These are phyloP conservation scores for Alca torda DNA, from an alignment of 2,797 vertebrate genomes.

Conservation along the genomic window DNA sequence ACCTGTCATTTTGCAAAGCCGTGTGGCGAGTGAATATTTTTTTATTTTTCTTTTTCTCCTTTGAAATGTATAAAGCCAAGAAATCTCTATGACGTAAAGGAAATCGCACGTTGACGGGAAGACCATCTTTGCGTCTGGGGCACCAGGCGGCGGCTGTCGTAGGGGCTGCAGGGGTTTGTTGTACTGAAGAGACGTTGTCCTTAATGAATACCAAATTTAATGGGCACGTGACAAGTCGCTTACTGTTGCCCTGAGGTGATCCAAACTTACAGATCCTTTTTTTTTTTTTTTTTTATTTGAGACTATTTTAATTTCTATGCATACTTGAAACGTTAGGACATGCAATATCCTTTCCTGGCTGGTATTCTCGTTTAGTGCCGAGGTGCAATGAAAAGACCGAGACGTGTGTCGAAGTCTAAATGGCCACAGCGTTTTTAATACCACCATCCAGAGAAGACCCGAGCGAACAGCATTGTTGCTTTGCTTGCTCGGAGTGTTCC, in stretches of 20 bases:
- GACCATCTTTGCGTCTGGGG: accelerated
- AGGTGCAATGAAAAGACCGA: background rate
- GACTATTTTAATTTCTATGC: background rate
- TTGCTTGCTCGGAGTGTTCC: background rate
- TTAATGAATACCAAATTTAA: background rate
- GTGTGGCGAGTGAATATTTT: accelerated
- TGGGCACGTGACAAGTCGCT: background rate
- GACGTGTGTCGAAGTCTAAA: background rate
- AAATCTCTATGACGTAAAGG: background rate
- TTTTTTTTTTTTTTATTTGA: background rate
- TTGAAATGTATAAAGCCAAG: accelerated
- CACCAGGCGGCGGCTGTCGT: background rate
- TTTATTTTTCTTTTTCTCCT: background rate
- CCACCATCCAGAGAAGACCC: background rate
- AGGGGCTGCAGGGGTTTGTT: background rate
- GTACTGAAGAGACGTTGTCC: background rate
- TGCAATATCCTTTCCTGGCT: accelerated
- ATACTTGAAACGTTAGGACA: background rate
- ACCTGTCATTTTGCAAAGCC: background rate
- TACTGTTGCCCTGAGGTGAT: background rate
- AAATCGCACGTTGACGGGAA: background rate
- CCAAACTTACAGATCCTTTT: background rate
- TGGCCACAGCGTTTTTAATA: accelerated
- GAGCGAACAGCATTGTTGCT: background rate
- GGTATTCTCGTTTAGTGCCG: background rate